Evolutionary conservation across 2,888 invertebrate genomes (phyloP).

Genomic region (Eupsilia transversa): DNA sequence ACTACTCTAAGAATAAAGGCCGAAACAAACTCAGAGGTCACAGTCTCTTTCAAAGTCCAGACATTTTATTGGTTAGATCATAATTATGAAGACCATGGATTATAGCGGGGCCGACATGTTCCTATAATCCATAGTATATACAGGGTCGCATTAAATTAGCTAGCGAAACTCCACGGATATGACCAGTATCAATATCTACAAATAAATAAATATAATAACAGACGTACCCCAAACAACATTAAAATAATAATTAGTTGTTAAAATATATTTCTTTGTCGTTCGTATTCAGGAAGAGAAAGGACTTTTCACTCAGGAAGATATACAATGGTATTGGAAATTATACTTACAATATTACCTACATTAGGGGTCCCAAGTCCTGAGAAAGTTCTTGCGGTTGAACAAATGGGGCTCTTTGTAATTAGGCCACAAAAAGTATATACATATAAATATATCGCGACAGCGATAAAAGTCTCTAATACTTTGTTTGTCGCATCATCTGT

Average conservation of each 20-base stretch:
- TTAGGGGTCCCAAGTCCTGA: slow-evolving; percentile 52
- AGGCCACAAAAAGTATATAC: too few relatives aligned
- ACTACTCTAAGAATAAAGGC: too few relatives aligned
- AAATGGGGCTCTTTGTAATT: slow-evolving; percentile 10
- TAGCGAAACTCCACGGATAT: too few relatives aligned
- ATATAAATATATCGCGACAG: too few relatives aligned
- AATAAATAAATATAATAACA: background rate
- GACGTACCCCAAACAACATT: background rate
- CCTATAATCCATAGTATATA: background rate
- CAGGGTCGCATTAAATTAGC: too few relatives aligned
- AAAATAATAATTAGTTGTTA: background rate
- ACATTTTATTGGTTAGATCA: too few relatives aligned
- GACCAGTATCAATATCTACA: too few relatives aligned
- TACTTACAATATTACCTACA: slow-evolving; percentile 63
- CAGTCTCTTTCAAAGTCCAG: too few relatives aligned
- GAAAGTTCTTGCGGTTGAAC: slow-evolving; percentile 59
- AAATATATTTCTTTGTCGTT: slow-evolving; percentile 9
- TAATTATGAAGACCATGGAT: too few relatives aligned
- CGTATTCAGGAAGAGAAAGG: slow-evolving; percentile 43
- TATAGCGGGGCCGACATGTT: background rate
- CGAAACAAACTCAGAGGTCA: too few relatives aligned
- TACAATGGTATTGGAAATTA: slow-evolving; percentile 55
- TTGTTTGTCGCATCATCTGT: background rate
- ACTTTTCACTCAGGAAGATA: slow-evolving; percentile 20
- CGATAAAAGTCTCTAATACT: background rate